Evolutionary conservation across 2,113 vertebrate genomes (phyloP).

Genomic region (Cariama cristata): DNA sequence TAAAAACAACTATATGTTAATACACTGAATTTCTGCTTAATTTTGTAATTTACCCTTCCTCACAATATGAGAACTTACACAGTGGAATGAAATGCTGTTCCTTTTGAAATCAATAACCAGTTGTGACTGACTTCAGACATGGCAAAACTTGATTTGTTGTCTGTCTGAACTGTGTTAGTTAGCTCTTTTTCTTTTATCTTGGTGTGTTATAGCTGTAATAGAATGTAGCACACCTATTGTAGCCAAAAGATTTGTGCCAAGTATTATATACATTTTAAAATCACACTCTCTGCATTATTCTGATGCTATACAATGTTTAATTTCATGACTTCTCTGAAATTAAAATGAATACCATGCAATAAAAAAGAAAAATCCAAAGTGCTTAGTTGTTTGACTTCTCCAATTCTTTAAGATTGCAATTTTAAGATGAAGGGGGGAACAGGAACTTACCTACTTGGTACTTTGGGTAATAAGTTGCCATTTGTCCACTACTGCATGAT

Average conservation of each 20-base stretch:
- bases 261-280: background rate
- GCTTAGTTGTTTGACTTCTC: background rate
- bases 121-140: background rate
- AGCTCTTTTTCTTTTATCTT: background rate
- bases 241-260: background rate
- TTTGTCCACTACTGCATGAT: conserved; percentile 86
- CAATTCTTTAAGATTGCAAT: conserved; percentile 8
- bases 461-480: conserved; percentile 87
- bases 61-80: background rate
- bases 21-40: background rate
- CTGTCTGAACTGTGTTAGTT: background rate
- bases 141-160: background rate
- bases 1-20: background rate
- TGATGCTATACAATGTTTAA: background rate
- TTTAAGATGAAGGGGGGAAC: conserved; percentile 72
- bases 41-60: background rate
- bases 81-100: background rate
- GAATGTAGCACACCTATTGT: background rate
- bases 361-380: background rate
- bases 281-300: background rate
- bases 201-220: background rate
- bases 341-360: conserved; percentile 20
- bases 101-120: background rate
- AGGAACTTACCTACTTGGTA: conserved; percentile 90
- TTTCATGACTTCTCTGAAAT: background rate